Evolutionary conservation across 2,797 vertebrate genomes (phyloP).

Genomic region (Urophycis tenuis): DNA sequence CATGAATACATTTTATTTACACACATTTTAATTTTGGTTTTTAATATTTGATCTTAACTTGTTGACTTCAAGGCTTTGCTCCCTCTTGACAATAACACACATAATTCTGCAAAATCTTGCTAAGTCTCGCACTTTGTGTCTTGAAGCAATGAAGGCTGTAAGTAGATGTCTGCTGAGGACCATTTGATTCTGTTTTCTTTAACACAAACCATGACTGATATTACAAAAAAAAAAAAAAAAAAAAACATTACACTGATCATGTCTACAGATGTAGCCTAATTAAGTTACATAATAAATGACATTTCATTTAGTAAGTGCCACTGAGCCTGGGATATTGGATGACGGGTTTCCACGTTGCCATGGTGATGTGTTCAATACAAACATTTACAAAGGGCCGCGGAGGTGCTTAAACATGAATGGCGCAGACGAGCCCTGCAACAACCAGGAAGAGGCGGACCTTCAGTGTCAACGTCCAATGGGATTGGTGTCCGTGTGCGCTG

Average conservation of each 20-base stretch:
- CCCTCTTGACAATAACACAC: slow-evolving; percentile 65
- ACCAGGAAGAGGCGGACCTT: slow-evolving; percentile 31
- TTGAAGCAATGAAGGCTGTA: slow-evolving; percentile 47
- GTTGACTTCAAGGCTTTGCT: slow-evolving; percentile 45
- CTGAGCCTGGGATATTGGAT: slow-evolving; percentile 48
- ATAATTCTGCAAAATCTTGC: slow-evolving; percentile 67
- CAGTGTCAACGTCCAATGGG: slow-evolving; percentile 43
- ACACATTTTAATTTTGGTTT: slow-evolving; percentile 43
- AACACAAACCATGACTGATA: slow-evolving; percentile 35
- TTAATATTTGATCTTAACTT: slow-evolving; percentile 42
- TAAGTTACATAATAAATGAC: slow-evolving; percentile 52
- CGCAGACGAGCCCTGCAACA: background rate
- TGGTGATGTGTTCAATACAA: slow-evolving; percentile 46
- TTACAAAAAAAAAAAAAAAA: slow-evolving; percentile 48
- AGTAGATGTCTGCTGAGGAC: slow-evolving; percentile 45
- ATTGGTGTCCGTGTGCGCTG: slow-evolving; percentile 29
- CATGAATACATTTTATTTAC: slow-evolving; percentile 58
- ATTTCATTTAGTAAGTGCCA: slow-evolving; percentile 47
- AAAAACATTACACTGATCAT: slow-evolving; percentile 49
- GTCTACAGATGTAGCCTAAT: slow-evolving; percentile 55
- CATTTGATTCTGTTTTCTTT: slow-evolving; percentile 38
- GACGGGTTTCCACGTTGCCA: slow-evolving; percentile 54
- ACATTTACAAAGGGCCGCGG: slow-evolving; percentile 45
- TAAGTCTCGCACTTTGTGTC: slow-evolving; percentile 66
- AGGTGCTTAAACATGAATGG: slow-evolving; percentile 25